Conservation (phyloP, 2,113 vertebrate species). For the Tupaia tana region DNA sequence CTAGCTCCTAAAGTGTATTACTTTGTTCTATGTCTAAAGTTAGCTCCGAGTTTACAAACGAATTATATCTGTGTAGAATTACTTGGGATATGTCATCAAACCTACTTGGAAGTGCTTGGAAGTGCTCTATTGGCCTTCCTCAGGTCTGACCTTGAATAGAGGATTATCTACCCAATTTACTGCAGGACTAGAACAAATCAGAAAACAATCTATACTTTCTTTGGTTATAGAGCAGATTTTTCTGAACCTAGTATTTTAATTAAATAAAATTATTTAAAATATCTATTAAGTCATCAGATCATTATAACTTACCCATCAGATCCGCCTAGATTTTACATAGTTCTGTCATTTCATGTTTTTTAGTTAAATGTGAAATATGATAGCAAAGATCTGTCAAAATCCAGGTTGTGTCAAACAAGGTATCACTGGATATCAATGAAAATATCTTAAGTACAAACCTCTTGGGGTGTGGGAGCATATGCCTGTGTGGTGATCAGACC, state of each 20-base stretch:
- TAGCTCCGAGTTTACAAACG: background rate
- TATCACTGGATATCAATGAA: conserved; percentile 15
- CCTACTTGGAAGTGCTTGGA: background rate
- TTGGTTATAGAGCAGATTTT: background rate
- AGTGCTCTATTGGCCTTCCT: background rate
- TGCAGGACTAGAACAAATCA: background rate
- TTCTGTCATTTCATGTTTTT: background rate
- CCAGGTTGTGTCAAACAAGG: background rate
- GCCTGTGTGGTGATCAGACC: no score
- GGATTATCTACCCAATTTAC: background rate
- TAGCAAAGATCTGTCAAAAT: conserved; percentile 24
- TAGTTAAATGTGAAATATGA: background rate
- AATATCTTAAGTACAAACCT: conserved; percentile 22
- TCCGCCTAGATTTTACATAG: background rate
- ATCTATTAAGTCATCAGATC: background rate
- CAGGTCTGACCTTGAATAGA: background rate
- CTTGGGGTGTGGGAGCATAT: no score
- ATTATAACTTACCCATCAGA: background rate
- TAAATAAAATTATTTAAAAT: conserved; percentile 4
- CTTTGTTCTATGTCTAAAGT: background rate
- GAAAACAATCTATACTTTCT: background rate
- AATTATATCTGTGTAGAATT: background rate
- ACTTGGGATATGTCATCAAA: background rate
- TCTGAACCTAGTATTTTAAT: background rate
- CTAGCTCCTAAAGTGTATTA: no score